Base-by-base conservation (phyloP, 2,113 vertebrate species). In the Mus spicilegus region DNA sequence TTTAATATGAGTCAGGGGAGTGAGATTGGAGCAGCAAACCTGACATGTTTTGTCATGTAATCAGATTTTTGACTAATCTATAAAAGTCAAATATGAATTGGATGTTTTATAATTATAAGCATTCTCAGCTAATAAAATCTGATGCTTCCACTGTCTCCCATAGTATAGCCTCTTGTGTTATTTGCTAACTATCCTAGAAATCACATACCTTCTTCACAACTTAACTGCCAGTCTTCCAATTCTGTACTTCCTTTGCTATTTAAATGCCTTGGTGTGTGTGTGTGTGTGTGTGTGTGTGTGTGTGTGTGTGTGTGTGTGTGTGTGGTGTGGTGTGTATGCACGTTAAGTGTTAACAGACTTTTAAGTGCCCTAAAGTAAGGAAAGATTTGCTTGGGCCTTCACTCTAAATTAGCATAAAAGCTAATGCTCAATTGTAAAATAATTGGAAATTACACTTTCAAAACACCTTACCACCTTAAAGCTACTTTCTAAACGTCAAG, bases 371-470 rank as follows among this genome's bases (percentile, higher is more conserved):
- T 91, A 87, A 63, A 96, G 93, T 81, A 96, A 97, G 81, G 93
- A 92, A 63, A 87, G 13, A 19, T 95, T 49, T 97, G 49, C 51
- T 72, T 89, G n/a, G 63, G n/a, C 89, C 75, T 97, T 97, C 86
- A 54, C 92, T 97, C 93, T 94, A 97, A 97, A 96, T 96, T 96
- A 97, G 73, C 49, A 72, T 88, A 96, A 89, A 95, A 84, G 16
- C 95, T 96, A 93, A 65, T 28, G 20, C 10, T 95, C 94, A 91
- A 10, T 67, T 92, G 28, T 80, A 51, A 97, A 90, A 75, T 24
- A 91, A 86, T 89, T 91, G 46, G 67, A 97, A 96, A 97, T 97
- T 89, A 88, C 93, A 82, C 91, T 97, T 97, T 95, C 84, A 92
- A 97, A 91, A 81, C 89, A 89, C 36, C 16, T 67, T 89, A 54